Evolutionary conservation across 2,113 vertebrate genomes (phyloP), one percentile per base, ranked within the genome.

Genomic region (Hippoglossus stenolepis): DNA sequence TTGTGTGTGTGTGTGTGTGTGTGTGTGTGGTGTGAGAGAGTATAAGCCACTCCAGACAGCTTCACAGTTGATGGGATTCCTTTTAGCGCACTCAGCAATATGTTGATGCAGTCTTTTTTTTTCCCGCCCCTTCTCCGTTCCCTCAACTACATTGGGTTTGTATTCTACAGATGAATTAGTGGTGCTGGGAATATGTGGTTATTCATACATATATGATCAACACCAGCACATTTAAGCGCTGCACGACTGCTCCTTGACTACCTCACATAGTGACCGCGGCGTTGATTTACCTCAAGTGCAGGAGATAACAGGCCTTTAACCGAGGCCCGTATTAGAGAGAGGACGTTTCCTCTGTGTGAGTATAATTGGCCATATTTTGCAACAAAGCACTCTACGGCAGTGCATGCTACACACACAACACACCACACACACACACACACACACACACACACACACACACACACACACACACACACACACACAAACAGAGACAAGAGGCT

Each of bases 51-150:
- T 77, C 70, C 56, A 65, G 83, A 89, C 70, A 88, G 84, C 82
- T 86, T 77, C 69, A 84, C 86, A 85, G 88, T 87, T 82, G 65
- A 90, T 87, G 80, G 77, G 74, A 68, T 82, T 91, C 60, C 51
- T 86, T 91, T 90, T 18, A 71, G 85, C 91, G 28, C 38, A 67
- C 67, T 90, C 92, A 91, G 90, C 90, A 82, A 63, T 87, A 85
- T 89, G 74, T 80, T 91, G 81, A 87, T 89, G 78, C 67, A 60
- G 68, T 75, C 72, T 60, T 62, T 71, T 62, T 43, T 23, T 31
- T 7, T 2, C 24, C 14, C 43, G 40, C 5, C 11, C 40, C 56
- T 23, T 5, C 23, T 31, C 54, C 14, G 24, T 77, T 82, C 77
- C 49, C 65, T 74, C 77, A 86, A 79, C 65, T 64, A 74, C 65